These are phyloP conservation scores for Colossoma macropomum DNA, from an alignment of 2,113 vertebrate genomes.

Conservation along the genomic window DNA sequence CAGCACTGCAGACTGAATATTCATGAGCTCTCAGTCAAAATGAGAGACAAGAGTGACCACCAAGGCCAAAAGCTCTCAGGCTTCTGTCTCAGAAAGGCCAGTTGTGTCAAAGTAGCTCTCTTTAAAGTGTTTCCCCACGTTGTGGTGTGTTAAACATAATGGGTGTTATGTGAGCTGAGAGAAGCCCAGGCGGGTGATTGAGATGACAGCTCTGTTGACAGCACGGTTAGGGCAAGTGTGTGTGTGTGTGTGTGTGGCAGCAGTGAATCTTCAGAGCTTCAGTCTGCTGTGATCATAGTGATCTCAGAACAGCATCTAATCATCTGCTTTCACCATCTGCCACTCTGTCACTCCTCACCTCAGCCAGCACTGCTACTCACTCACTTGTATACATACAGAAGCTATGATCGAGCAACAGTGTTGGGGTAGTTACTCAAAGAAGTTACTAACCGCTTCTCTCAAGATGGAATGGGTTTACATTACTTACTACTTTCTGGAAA, in stretches of 20 bases:
- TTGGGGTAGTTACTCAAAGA: no score
- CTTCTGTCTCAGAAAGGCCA: background rate
- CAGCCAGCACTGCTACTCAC: background rate
- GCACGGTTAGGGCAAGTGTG: background rate
- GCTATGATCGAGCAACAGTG: background rate
- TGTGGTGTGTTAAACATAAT: conserved; percentile 4
- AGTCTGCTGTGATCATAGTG: background rate
- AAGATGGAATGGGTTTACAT: no score
- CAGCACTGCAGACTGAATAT: conserved; percentile 25
- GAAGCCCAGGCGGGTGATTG: background rate
- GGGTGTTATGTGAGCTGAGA: background rate
- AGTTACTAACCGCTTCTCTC: no score
- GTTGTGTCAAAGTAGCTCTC: conserved; percentile 16
- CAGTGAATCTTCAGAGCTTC: background rate
- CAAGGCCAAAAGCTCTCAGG: conserved; percentile 1
- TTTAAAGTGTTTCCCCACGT: background rate
- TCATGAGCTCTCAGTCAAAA: conserved; percentile 30
- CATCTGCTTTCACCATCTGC: background rate
- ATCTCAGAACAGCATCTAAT: background rate
- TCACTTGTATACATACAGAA: background rate
- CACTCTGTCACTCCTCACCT: conserved; percentile 1
- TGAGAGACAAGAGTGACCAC: conserved; percentile 13
- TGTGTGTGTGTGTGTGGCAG: background rate
- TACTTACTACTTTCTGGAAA: no score
- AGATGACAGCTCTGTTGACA: conserved; percentile 2